A percentile compares a stretch with the other conserved stretches of the same genome.
Conservation (phyloP, 2,888 invertebrate genomes). For the Luffia ferchaultella region DNA sequence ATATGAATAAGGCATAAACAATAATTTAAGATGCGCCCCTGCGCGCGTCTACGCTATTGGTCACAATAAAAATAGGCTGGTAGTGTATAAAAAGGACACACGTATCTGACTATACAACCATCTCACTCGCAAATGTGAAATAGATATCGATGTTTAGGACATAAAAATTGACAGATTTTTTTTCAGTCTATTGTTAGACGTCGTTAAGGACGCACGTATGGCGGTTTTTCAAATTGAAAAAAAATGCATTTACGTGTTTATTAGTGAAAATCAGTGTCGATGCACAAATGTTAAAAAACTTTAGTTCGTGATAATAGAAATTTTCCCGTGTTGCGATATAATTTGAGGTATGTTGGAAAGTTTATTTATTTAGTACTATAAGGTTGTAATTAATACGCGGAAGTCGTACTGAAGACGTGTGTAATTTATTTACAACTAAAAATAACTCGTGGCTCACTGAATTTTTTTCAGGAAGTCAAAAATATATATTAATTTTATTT, state of each 20-base stretch:
- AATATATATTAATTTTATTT: too few species aligned
- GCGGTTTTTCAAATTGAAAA: neutral
- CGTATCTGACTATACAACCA: constrained; percentile 25
- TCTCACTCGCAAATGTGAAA: constrained; percentile 41
- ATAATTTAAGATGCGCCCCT: constrained; percentile 60
- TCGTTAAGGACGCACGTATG: constrained; percentile 19
- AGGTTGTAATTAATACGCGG: too few species aligned
- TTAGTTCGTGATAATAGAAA: neutral
- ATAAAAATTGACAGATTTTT: constrained; percentile 67
- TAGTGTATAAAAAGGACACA: constrained; percentile 41
- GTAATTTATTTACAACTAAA: too few species aligned
- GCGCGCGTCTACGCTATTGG: constrained; percentile 52
- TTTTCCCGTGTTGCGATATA: too few species aligned
- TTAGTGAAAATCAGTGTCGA: neutral
- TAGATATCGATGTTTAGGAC: constrained; percentile 60
- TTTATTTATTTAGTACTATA: too few species aligned
- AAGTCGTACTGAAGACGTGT: too few species aligned
- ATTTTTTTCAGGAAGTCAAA: too few species aligned
- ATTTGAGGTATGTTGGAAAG: too few species aligned
- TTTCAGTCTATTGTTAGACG: constrained; percentile 59
- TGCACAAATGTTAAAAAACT: neutral
- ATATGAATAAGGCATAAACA: constrained; percentile 62
- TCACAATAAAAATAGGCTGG: constrained; percentile 56
- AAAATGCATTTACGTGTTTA: constrained; percentile 3
- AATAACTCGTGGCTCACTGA: too few species aligned